Conservation (phyloP, 2,797 vertebrate genomes). For the Tapera naevia region DNA sequence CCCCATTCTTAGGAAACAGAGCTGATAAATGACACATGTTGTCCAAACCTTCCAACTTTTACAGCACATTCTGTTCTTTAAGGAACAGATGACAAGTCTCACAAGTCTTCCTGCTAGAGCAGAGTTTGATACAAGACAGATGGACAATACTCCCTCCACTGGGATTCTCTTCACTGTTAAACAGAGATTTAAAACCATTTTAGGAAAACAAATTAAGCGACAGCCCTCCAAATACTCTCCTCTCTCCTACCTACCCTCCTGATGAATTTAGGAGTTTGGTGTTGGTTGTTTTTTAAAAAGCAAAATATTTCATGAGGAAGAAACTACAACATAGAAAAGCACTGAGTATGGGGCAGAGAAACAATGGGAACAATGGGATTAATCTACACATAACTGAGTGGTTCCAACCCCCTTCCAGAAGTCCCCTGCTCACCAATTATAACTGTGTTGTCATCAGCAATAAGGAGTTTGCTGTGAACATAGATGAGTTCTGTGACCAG, state of each 20-base stretch:
- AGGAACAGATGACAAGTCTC: slow-evolving; percentile 74
- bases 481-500: slow-evolving; percentile 95
- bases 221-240: background rate
- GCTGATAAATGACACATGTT: slow-evolving; percentile 61
- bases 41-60: slow-evolving; percentile 65
- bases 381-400: background rate
- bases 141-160: slow-evolving; percentile 57
- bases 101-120: slow-evolving; percentile 65
- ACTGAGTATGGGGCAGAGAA: background rate
- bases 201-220: slow-evolving; percentile 21
- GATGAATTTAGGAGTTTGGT: background rate
- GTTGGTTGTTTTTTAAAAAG: background rate
- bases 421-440: slow-evolving; percentile 89
- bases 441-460: slow-evolving; percentile 93
- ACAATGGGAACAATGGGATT: background rate
- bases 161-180: slow-evolving; percentile 8
- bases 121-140: slow-evolving; percentile 72
- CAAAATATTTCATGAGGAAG: background rate
- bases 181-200: slow-evolving; percentile 1
- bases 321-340: background rate
- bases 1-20: slow-evolving; percentile 16
- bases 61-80: slow-evolving; percentile 71
- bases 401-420: background rate
- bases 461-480: slow-evolving; percentile 96
- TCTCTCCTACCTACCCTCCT: background rate